A percentile compares a stretch with the other conserved stretches of the same genome.
These are phyloP conservation scores for Typhlichthys subterraneus DNA, from an alignment of 2,797 vertebrate genomes.

Conservation along the genomic window DNA sequence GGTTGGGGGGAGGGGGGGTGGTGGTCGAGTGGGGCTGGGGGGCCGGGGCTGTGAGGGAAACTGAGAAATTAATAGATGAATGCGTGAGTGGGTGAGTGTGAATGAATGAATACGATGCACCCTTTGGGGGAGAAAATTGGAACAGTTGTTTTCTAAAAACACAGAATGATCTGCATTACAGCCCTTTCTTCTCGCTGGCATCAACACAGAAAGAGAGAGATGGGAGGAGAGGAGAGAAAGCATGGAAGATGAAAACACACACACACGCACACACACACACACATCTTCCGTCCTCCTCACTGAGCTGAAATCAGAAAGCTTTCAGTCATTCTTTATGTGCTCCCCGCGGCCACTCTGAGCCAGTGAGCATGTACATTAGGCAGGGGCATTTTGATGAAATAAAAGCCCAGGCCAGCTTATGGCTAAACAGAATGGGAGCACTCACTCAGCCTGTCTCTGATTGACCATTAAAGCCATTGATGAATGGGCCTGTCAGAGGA, in stretches of 20 bases:
- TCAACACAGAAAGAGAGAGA: conserved; percentile 64
- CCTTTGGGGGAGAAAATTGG: conserved; percentile 52
- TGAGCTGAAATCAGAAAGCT: conserved; percentile 89
- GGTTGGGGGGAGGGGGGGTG: background rate
- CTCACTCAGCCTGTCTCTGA: conserved; percentile 99
- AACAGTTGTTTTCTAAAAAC: conserved; percentile 79
- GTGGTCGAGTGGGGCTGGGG: background rate
- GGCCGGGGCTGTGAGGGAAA: conserved; percentile 5
- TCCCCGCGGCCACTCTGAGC: conserved; percentile 74
- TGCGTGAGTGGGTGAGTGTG: conserved; percentile 78
- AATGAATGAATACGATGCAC: conserved; percentile 38
- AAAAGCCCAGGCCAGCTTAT: conserved; percentile 93
- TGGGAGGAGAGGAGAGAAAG: background rate
- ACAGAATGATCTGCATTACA: conserved; percentile 75
- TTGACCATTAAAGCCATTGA: conserved; percentile 99
- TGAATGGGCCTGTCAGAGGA: conserved; percentile 99
- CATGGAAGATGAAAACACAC: background rate
- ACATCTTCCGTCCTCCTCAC: conserved; percentile 75
- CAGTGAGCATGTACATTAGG: conserved; percentile 90
- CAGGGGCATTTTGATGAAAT: conserved; percentile 97
- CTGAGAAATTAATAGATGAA: conserved; percentile 72
- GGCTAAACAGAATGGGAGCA: conserved; percentile 95
- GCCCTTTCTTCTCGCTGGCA: conserved; percentile 61
- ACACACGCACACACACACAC: conserved; percentile 42
- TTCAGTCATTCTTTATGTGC: conserved; percentile 85